A percentile compares a stretch with the other conserved stretches of the same genome.
phyloP scores from a whole-genome alignment of 2,113 vertebrate genomes.

The Protobothrops mucrosquamatus region DNA sequence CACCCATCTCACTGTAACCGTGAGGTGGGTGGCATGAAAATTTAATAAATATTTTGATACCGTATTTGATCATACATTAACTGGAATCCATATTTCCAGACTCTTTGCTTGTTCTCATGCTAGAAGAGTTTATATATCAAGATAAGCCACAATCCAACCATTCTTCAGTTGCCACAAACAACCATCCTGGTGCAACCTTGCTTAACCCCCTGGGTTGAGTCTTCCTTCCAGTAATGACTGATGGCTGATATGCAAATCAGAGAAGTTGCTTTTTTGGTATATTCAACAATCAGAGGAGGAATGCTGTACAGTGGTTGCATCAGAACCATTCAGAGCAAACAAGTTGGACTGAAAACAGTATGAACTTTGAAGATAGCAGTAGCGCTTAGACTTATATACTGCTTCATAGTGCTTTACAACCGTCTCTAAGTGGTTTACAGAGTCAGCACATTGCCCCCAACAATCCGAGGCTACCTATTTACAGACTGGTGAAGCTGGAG shows the following conservation, averaged over 20 bases:
- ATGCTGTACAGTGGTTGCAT: not conserved
- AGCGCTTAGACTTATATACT: not conserved
- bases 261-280: not conserved
- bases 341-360: not conserved
- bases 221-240: not conserved
- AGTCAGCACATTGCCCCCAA: not conserved
- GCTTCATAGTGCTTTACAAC: not conserved
- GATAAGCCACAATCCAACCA: not conserved
- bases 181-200: not conserved
- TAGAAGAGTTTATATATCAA: not conserved
- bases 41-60: not conserved
- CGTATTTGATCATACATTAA: not conserved
- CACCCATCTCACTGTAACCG: not conserved
- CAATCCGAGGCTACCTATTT: not conserved
- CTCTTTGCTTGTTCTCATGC: not conserved
- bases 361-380: not conserved
- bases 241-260: not conserved
- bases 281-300: not conserved
- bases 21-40: not conserved
- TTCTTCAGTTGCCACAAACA: not conserved
- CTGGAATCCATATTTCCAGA: not conserved
- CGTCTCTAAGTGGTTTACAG: too few species aligned
- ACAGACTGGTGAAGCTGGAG: constrained; percentile 19
- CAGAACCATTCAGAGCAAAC: not conserved
- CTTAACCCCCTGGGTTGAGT: not conserved